phyloP scores from a whole-genome alignment of 1,140 invertebrate genomes.

The Sipha flava region DNA sequence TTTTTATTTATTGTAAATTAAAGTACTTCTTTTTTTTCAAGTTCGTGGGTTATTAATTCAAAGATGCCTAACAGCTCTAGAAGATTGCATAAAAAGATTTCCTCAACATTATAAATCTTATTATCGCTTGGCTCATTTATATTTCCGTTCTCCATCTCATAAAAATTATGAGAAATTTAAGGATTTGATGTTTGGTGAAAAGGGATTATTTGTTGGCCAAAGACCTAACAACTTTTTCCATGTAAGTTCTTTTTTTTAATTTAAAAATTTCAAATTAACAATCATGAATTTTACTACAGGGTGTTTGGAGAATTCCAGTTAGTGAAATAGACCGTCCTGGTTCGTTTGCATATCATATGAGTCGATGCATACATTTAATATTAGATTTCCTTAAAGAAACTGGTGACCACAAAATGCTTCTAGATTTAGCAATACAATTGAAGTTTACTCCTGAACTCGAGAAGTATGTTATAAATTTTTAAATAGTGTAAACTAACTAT shows the following conservation, averaged over 20 bases:
- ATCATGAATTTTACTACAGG: too few relatives aligned
- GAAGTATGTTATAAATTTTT: slow-evolving; percentile 52
- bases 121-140: slow-evolving; percentile 77
- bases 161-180: slow-evolving; percentile 60
- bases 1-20: slow-evolving; percentile 1
- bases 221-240: slow-evolving; percentile 85
- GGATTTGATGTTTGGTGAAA: slow-evolving; percentile 60
- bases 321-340: slow-evolving; percentile 85
- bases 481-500: too few relatives aligned
- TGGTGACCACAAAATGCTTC: slow-evolving; percentile 70
- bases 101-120: slow-evolving; percentile 88
- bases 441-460: slow-evolving; percentile 69
- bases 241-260: slow-evolving; percentile 49
- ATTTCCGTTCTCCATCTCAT: slow-evolving; percentile 61
- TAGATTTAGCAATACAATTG: slow-evolving; percentile 69
- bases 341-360: slow-evolving; percentile 85
- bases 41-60: slow-evolving; percentile 47
- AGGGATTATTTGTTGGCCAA: slow-evolving; percentile 75
- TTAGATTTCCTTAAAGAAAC: slow-evolving; percentile 70
- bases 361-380: slow-evolving; percentile 67
- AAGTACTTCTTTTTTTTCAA: slow-evolving; percentile 33
- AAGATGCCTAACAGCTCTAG: slow-evolving; percentile 64
- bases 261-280: too few relatives aligned
- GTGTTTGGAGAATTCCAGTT: slow-evolving; percentile 83
- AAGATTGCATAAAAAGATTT: slow-evolving; percentile 75